Conservation (phyloP, 2,888 invertebrate genomes). For the Smittia sp. region DNA sequence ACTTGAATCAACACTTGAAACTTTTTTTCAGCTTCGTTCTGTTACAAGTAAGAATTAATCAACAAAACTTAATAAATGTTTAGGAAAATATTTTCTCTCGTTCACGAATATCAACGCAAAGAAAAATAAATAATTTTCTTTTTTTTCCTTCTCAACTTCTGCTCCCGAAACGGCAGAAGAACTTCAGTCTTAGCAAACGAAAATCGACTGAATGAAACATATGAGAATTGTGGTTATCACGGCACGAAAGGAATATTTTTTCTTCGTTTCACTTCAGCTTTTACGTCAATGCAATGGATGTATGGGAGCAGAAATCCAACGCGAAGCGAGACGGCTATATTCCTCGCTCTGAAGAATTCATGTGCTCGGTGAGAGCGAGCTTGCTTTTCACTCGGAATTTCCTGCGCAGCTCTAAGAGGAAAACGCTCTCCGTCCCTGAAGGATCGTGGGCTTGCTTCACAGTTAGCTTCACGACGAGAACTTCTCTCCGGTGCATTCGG, state of each 20-base stretch:
- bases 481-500: not conserved
- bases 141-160: constrained; percentile 3
- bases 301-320: constrained; percentile 27
- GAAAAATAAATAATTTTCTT: constrained; percentile 14
- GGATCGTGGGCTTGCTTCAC: not conserved
- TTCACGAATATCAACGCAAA: constrained; percentile 8
- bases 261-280: constrained; percentile 35
- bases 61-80: constrained; percentile 20
- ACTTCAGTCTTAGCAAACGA: constrained; percentile 38
- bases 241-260: constrained; percentile 26
- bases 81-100: constrained; percentile 17
- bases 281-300: constrained; percentile 36
- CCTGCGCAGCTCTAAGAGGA: not conserved
- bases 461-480: not conserved
- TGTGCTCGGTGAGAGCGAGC: constrained; percentile 29
- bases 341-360: constrained; percentile 17
- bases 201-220: constrained; percentile 42
- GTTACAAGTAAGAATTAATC: not conserved
- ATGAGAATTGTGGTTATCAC: constrained; percentile 41
- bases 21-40: not conserved
- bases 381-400: not conserved
- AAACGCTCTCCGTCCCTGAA: not conserved
- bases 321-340: constrained; percentile 30
- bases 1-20: not conserved
- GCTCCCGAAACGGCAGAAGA: constrained; percentile 22